Conservation (phyloP, 1,140 invertebrate genomes). For the Drosophila bifasciata region DNA sequence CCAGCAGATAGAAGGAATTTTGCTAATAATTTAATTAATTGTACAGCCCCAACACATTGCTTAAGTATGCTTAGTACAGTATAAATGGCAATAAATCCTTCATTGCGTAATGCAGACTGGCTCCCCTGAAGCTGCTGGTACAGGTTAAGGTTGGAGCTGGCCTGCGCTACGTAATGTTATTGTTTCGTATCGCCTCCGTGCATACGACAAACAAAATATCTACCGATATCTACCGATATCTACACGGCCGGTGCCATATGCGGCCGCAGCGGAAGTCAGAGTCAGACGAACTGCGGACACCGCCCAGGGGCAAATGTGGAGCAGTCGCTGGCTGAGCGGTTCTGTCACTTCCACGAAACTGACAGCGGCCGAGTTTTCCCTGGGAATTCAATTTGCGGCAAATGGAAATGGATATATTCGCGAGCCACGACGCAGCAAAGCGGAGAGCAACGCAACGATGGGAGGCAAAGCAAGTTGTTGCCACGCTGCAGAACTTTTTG, state of each 20-base stretch:
- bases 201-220: too few species aligned
- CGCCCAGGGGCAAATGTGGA: constrained; percentile 66
- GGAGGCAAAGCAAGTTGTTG: constrained; percentile 17
- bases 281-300: constrained; percentile 22
- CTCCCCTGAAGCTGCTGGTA: too few species aligned
- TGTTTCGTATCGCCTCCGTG: too few species aligned
- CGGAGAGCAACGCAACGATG: constrained; percentile 11
- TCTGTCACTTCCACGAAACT: constrained; percentile 58
- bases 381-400: constrained; percentile 66
- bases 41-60: too few species aligned
- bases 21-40: too few species aligned
- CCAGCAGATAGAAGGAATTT: too few species aligned
- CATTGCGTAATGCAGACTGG: too few species aligned
- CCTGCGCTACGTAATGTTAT: too few species aligned
- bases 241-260: constrained; percentile 26
- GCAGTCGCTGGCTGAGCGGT: constrained; percentile 41
- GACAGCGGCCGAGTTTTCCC: constrained; percentile 56
- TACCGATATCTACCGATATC: too few species aligned
- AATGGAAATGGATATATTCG: constrained; percentile 67
- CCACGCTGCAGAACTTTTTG: constrained; percentile 56
- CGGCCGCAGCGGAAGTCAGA: constrained; percentile 55
- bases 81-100: too few species aligned
- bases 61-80: too few species aligned
- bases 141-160: too few species aligned
- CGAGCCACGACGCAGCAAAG: constrained; percentile 38